Conservation (phyloP, 92 coral and sea anemone species). For the Phenganax marumi region DNA sequence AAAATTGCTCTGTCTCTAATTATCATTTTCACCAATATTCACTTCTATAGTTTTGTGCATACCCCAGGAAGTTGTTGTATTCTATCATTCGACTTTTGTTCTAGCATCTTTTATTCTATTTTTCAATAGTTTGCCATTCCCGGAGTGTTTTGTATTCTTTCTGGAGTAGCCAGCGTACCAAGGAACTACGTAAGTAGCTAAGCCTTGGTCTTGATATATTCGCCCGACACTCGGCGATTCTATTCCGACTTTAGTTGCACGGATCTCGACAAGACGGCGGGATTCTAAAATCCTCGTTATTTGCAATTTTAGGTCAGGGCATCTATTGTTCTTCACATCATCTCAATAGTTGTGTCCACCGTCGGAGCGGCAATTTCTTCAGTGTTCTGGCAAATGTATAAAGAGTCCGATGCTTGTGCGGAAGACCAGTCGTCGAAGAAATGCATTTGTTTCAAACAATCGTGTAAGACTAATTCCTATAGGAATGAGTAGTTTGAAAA, state of each 20-base stretch:
- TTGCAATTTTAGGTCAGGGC: conserved; percentile 1
- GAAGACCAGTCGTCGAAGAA: background rate
- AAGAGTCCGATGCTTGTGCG: conserved; percentile 5
- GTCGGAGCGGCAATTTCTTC: conserved; percentile 19
- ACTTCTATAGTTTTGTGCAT: no score
- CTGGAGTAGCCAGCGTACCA: background rate
- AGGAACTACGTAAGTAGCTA: background rate
- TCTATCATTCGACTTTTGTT: background rate
- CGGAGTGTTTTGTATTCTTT: conserved; percentile 6
- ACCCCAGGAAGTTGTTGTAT: background rate
- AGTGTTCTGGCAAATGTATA: conserved; percentile 30
- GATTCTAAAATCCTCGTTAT: background rate
- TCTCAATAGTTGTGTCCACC: conserved; percentile 5
- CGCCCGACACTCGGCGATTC: no score
- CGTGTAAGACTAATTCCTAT: background rate
- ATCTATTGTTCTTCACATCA: conserved; percentile 4
- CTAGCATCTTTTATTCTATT: background rate
- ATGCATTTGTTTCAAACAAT: conserved; percentile 7
- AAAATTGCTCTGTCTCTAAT: no score
- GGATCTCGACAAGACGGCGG: background rate
- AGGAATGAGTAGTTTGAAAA: background rate
- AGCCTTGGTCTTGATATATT: no score
- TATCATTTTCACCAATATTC: no score
- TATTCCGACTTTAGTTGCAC: no score
- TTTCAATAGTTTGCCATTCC: background rate